A percentile compares a stretch with the other conserved stretches of the same genome.
Conservation (phyloP, 2,888 invertebrate genomes). For the Lymantria monacha region DNA sequence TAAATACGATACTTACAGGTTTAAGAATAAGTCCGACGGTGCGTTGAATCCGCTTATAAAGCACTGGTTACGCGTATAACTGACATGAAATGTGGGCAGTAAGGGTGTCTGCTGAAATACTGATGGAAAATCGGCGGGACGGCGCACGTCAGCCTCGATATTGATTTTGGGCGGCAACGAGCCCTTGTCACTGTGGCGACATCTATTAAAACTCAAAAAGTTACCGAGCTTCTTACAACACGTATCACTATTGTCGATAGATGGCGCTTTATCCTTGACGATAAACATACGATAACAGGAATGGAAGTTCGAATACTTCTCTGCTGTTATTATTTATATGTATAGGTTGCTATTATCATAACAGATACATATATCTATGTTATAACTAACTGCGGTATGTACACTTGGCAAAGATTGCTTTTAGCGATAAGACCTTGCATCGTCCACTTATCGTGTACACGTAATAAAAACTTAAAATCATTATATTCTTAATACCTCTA, state of each 20-base stretch:
- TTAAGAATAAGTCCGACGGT: constrained; percentile 42
- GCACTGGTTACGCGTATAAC: constrained; percentile 60
- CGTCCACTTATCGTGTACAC: too few species aligned
- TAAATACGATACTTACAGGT: constrained; percentile 53
- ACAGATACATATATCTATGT: too few species aligned
- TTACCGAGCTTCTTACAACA: constrained; percentile 5
- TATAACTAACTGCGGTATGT: too few species aligned
- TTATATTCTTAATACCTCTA: too few species aligned
- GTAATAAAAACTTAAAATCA: too few species aligned
- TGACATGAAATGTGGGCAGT: constrained; percentile 58
- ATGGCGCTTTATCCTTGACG: constrained; percentile 45
- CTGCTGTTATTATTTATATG: too few species aligned
- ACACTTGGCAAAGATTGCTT: too few species aligned
- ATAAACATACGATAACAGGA: too few species aligned
- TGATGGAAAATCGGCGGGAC: constrained; percentile 63
- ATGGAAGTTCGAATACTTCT: too few species aligned
- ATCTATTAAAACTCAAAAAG: constrained; percentile 29
- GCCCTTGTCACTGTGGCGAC: constrained; percentile 44
- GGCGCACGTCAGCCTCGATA: constrained; percentile 64
- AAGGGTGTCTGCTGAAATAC: constrained; percentile 66
- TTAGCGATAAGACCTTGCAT: too few species aligned
- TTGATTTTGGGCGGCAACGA: constrained; percentile 78
- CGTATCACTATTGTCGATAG: constrained; percentile 35
- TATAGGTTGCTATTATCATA: too few species aligned
- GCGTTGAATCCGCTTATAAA: constrained; percentile 49